phyloP scores from a whole-genome alignment of 2,113 vertebrate genomes.

The Ptyas mucosa region DNA sequence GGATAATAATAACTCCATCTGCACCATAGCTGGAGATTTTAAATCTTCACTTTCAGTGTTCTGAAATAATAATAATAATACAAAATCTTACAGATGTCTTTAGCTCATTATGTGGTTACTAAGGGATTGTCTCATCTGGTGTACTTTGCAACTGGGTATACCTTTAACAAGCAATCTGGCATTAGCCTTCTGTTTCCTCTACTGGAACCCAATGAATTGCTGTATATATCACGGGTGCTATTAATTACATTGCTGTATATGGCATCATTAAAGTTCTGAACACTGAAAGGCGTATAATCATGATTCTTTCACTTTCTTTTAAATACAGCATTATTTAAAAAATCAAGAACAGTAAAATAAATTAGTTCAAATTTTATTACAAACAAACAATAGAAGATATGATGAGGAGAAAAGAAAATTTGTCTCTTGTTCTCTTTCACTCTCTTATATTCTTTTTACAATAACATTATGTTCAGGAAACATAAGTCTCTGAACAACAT shows the following conservation, averaged over 20 bases:
- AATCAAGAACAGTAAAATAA: constrained; percentile 34
- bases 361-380: constrained; percentile 22
- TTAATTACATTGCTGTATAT: constrained; percentile 66
- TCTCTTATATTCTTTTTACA: background rate
- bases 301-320: constrained; percentile 49
- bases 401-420: constrained; percentile 5
- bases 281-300: constrained; percentile 56
- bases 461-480: constrained; percentile 1
- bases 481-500: background rate
- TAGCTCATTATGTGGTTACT: constrained; percentile 65
- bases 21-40: constrained; percentile 53
- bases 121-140: constrained; percentile 68
- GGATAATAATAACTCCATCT: constrained; percentile 52
- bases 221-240: constrained; percentile 57
- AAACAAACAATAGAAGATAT: background rate
- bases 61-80: constrained; percentile 34
- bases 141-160: constrained; percentile 55
- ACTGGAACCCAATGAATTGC: constrained; percentile 51
- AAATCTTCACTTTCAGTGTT: constrained; percentile 55
- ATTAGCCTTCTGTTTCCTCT: constrained; percentile 67
- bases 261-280: constrained; percentile 65
- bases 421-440: background rate
- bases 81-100: constrained; percentile 68
- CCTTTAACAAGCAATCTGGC: constrained; percentile 74
- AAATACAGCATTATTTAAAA: constrained; percentile 52